Base-by-base conservation (phyloP, 2,888 invertebrate genomes). In the Platycheirus rosarum region DNA sequence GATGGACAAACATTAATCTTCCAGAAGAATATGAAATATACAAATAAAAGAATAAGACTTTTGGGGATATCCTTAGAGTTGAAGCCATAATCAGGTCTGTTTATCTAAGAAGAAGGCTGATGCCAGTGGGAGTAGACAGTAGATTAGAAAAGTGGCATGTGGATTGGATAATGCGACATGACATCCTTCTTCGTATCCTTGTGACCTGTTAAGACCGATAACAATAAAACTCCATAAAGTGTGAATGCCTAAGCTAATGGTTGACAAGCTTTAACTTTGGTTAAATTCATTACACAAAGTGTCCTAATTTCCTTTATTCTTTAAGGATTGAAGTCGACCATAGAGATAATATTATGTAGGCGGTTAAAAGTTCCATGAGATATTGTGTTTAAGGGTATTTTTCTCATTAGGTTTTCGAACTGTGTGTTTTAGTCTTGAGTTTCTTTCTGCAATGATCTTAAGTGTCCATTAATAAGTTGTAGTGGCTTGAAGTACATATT, bases 1-100 rank as follows among this genome's bases (percentile, higher is more conserved):
- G 71, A 77, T 66, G 71, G 60, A 66, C 44, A 44, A 51, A 66
- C 65, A 77, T 77, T 71, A 71, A 66, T 73, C 51, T 77, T 77
- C 73, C 51, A 32, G 20, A 35, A 11, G 65, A 77, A 66, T 73
- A 71, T 66, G 44, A 65, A 65, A 53, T 63, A 51, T 32, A 62
- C 42, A 44, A 60, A 62, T 51, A 44, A 71, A 71, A 57, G 44
- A 29, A 71, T 51, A 60, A 63, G 63, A 70, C 23, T 42, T 23
- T 40, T 23, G 18, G 63, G 48, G 55, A 48, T 57, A 40, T 32
- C 9, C 23, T 42, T 37, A 49, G 11, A 65, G 14, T 66, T 51
- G 51, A 20, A 14, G n/a, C n/a, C 46, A 51, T 60, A 44, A 60
- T 66, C 60, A 44, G 68, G 13, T 18, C 16, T 14, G 16, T 13